Evolutionary conservation across 2,888 invertebrate genomes (phyloP).

Genomic region (Conchocele bisecta): DNA sequence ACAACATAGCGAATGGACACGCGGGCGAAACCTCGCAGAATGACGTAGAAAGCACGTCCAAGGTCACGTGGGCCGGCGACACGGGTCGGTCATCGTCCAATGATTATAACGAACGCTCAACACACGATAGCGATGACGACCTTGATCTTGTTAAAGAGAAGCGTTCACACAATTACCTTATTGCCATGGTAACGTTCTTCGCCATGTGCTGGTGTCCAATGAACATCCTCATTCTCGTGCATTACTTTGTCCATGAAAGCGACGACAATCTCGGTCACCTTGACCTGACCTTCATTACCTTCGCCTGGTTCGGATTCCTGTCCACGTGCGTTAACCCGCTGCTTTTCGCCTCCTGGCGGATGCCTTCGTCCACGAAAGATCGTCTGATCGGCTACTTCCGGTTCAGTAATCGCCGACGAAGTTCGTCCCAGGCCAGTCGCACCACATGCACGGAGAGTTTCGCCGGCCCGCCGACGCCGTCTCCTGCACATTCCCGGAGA

Average conservation of each 20-base stretch:
- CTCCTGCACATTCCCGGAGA: constrained; percentile 44
- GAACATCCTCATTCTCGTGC: constrained; percentile 86
- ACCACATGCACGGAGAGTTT: constrained; percentile 50
- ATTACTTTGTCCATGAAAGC: constrained; percentile 87
- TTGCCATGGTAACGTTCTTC: constrained; percentile 87
- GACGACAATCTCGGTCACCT: constrained; percentile 88
- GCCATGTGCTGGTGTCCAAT: constrained; percentile 88
- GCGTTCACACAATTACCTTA: constrained; percentile 87
- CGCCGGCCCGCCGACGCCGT: constrained; percentile 38
- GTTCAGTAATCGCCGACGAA: constrained; percentile 73
- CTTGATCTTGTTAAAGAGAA: constrained; percentile 85
- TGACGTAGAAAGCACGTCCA: constrained; percentile 21
- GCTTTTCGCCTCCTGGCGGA: constrained; percentile 87
- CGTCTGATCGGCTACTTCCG: constrained; percentile 78
- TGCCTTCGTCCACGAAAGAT: constrained; percentile 81
- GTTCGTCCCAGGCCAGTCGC: constrained; percentile 53
- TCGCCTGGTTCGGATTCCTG: constrained; percentile 89
- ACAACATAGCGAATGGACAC: constrained; percentile 40
- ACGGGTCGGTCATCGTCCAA: background rate
- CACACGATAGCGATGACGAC: constrained; percentile 76
- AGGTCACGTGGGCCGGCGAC: constrained; percentile 38
- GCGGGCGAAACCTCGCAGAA: constrained; percentile 1
- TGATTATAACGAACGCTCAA: constrained; percentile 57
- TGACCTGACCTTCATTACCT: constrained; percentile 88
- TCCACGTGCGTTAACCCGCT: constrained; percentile 88